Conservation (phyloP, 1,140 invertebrate species). For the Ptiloglossa arizonensis region DNA sequence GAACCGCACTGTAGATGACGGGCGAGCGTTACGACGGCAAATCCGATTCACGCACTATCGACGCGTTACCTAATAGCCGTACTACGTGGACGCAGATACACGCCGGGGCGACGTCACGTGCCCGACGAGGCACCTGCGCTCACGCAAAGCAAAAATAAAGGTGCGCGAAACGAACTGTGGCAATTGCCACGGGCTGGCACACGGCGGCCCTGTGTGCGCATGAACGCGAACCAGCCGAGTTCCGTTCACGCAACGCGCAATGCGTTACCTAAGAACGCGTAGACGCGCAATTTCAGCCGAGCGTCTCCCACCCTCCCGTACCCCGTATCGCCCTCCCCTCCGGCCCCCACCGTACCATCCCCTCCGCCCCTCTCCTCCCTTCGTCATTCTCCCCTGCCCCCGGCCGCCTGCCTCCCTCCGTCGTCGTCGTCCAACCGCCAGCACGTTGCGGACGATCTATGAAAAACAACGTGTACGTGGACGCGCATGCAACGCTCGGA, state of each 20-base stretch:
- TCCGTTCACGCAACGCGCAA: conserved; percentile 64
- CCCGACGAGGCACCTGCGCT: conserved; percentile 52
- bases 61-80: conserved; percentile 65
- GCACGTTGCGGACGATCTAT: conserved; percentile 38
- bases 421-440: neutral
- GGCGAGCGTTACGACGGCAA: conserved; percentile 39
- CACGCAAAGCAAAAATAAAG: conserved; percentile 64
- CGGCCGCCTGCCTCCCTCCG: neutral
- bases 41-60: conserved; percentile 65
- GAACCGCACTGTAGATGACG: conserved; percentile 30
- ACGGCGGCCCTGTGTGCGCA: neutral
- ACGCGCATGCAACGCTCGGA: conserved; percentile 56
- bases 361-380: too few relatives aligned
- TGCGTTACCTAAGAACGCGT: conserved; percentile 67
- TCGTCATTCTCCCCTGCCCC: too few relatives aligned
- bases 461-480: conserved; percentile 51
- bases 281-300: conserved; percentile 52
- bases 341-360: too few relatives aligned
- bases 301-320: neutral
- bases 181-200: conserved; percentile 37
- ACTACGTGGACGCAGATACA: conserved; percentile 59
- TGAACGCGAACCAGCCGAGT: conserved; percentile 24
- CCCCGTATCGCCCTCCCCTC: conserved; percentile 19
- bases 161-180: conserved; percentile 45
- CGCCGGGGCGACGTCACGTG: conserved; percentile 57